Evolutionary conservation across 2,888 invertebrate genomes (phyloP), one percentile per base, ranked within the genome.

Genomic region (Pinctada fucata): DNA sequence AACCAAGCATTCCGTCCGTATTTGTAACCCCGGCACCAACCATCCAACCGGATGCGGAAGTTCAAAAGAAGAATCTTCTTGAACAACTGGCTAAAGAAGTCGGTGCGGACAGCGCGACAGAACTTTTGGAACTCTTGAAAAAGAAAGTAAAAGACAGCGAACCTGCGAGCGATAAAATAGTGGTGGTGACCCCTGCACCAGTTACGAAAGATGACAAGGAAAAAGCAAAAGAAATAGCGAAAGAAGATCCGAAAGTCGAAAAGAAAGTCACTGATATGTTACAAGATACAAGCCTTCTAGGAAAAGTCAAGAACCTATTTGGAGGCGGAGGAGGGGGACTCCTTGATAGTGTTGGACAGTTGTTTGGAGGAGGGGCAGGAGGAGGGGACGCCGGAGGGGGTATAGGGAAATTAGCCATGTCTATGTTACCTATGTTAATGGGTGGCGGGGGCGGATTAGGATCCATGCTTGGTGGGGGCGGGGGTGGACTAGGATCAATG

Each of bases 1-100:
- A 49, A 49, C 69, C 49, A 31, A 31, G 31, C 31, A 31, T 31
- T 31, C 31, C 31, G 31, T 31, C 31, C 1, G 31, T 31, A 10
- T 72, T 52, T 51, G 51, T 65, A 13, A 65, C 65, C 13, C 50
- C 74, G 45, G 66, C 66, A 3, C 72, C 72, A n/a, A 45, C 63
- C n/a, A 49, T 47, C 13, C 31, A 16, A 45, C 47, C 63, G 10
- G 72, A 72, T 13, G 52, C 64, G 3, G 70, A 68, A 48, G 52
- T 48, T 4, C 76, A 72, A 13, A 79, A 76, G 69, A 67, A 74
- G 13, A 76, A 70, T 52, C 70, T 79, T 13, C 66, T 79, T 13
- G 70, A 70, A 8, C 69, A 73, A n/a, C 70, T 79, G 13, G 76
- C 79, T 6, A 76, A 76, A n/a, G 79, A 79, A 74, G 76, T 79